These are phyloP conservation scores for Chromoteleia sp. DNA, from an alignment of 2,888 invertebrate species.

Conservation along the genomic window DNA sequence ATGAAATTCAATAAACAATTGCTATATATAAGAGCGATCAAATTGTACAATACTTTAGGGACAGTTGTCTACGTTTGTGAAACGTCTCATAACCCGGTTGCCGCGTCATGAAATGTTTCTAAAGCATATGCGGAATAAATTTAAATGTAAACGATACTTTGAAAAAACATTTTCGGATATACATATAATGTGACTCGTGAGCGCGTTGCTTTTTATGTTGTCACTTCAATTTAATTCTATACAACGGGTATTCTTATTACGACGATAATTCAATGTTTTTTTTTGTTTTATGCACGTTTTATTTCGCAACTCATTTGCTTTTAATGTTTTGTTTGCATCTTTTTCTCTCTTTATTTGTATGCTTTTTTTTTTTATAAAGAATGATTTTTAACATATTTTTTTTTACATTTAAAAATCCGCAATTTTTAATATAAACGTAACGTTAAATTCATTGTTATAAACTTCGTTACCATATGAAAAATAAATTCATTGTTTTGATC, in stretches of 20 bases:
- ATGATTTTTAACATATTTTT: background rate
- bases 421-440: background rate
- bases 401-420: background rate
- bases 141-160: constrained; percentile 41
- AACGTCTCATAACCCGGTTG: constrained; percentile 18
- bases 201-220: constrained; percentile 11
- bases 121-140: constrained; percentile 40
- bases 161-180: constrained; percentile 28
- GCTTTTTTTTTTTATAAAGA: too few species aligned
- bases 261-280: background rate
- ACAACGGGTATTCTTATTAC: constrained; percentile 13
- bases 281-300: background rate
- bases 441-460: too few species aligned
- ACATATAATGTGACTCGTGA: constrained; percentile 2
- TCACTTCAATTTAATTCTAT: constrained; percentile 10
- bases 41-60: background rate
- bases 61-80: constrained; percentile 16
- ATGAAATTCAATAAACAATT: background rate
- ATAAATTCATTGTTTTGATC: background rate
- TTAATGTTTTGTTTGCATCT: background rate
- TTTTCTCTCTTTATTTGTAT: background rate
- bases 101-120: constrained; percentile 27
- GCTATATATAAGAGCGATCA: background rate
- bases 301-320: background rate
- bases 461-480: background rate